Evolutionary conservation across 2,113 vertebrate genomes (phyloP).

Genomic region (Gasterosteus nipponicus): DNA sequence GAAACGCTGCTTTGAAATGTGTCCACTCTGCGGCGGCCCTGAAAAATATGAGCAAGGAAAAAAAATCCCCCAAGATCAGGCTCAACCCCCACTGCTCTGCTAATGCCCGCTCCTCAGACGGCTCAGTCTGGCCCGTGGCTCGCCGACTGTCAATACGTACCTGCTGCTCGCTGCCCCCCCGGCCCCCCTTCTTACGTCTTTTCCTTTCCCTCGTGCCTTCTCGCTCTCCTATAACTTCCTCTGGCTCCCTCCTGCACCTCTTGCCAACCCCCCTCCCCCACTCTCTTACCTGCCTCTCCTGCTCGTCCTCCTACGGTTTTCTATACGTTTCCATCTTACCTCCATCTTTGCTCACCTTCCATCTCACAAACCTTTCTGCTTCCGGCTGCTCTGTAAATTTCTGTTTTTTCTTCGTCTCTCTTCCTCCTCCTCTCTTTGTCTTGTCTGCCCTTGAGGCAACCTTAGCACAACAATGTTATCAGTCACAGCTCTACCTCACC

Average conservation of each 20-base stretch:
- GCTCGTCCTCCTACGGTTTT: slow-evolving; percentile 12
- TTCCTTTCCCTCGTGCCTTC: not conserved
- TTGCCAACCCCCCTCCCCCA: not conserved
- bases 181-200: not conserved
- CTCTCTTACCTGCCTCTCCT: slow-evolving; percentile 10
- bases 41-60: not conserved
- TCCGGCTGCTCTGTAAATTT: slow-evolving; percentile 62
- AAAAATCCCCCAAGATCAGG: slow-evolving; percentile 8
- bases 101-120: slow-evolving; percentile 14
- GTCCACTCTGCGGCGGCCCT: not conserved
- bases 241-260: not conserved
- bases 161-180: slow-evolving; percentile 10
- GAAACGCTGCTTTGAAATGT: slow-evolving; percentile 8
- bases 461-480: slow-evolving; percentile 73
- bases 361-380: slow-evolving; percentile 45
- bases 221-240: not conserved
- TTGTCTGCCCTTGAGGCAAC: slow-evolving; percentile 75
- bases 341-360: slow-evolving; percentile 57
- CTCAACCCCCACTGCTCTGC: not conserved
- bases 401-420: slow-evolving; percentile 51
- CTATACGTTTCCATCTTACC: slow-evolving; percentile 15
- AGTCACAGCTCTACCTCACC: slow-evolving; percentile 65
- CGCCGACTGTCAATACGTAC: slow-evolving; percentile 37
- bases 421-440: slow-evolving; percentile 42
- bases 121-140: slow-evolving; percentile 7